These are phyloP conservation scores for Pocillopora grandis DNA, from an alignment of 92 coral and sea anemone species.

Conservation along the genomic window DNA sequence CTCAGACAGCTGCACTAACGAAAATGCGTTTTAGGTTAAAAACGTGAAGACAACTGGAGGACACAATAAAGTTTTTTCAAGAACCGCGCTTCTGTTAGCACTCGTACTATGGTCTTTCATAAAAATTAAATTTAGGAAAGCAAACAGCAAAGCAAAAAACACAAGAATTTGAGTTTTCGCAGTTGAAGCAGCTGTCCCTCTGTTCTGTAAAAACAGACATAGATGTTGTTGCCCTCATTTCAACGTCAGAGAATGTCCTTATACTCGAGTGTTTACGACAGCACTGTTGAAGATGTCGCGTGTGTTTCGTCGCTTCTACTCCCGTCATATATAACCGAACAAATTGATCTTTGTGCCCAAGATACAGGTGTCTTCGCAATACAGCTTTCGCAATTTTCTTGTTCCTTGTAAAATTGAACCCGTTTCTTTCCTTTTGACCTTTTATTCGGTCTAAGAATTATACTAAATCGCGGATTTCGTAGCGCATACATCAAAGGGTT, in stretches of 20 bases:
- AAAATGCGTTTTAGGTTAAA: too few relatives aligned
- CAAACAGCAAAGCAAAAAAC: too few relatives aligned
- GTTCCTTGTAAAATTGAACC: constrained; percentile 42
- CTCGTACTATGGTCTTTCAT: too few relatives aligned
- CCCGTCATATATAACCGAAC: constrained; percentile 5
- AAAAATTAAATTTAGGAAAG: too few relatives aligned
- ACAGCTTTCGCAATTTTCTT: constrained; percentile 5
- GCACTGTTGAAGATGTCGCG: constrained; percentile 21
- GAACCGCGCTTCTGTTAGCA: too few relatives aligned
- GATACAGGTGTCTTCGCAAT: neutral
- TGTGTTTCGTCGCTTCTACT: constrained; percentile 43
- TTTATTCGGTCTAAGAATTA: constrained; percentile 51
- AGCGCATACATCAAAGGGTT: constrained; percentile 68
- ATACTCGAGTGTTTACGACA: neutral
- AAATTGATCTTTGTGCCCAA: constrained; percentile 38
- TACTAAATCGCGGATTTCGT: constrained; percentile 74
- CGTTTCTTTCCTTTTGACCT: constrained; percentile 29
- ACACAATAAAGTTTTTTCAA: too few relatives aligned
- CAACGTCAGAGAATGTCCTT: too few relatives aligned
- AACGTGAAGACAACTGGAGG: too few relatives aligned
- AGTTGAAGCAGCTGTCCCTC: too few relatives aligned
- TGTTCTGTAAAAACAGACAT: too few relatives aligned
- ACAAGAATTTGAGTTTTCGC: too few relatives aligned
- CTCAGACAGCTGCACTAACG: neutral
- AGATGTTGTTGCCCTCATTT: too few relatives aligned